Evolutionary conservation across 2,113 vertebrate genomes (phyloP), one percentile per base, ranked within the genome.

Genomic region (Sebastes schlegelii): DNA sequence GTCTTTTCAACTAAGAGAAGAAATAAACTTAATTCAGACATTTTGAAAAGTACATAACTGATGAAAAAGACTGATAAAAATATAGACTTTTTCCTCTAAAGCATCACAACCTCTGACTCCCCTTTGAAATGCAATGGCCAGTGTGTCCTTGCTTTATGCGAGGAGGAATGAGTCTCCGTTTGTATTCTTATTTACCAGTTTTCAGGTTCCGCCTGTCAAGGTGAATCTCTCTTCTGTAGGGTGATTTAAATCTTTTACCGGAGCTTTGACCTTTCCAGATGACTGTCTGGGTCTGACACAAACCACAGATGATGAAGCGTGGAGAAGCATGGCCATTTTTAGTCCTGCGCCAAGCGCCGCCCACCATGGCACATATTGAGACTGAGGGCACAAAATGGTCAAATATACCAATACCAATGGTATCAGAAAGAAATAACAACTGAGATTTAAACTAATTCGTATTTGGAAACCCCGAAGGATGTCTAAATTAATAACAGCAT

Each of bases 181-280:
- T 91, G 84, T 81, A 74, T 92, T 88, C 73, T 84, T 91, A 89
- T 92, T 92, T 92, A 92, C 89, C 74, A 86, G 83, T 86, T 93
- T 88, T 77, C 79, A 85, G 89, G 91, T 92, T 92, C 77, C 48
- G 78, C 87, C 93, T 94, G 94, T 95, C 95, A 93, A 91, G 87
- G 92, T 93, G 90, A 86, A 94, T 95, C 86, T 93, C 90, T 93
- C 89, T 92, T 86, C 85, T 79, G 68, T 70, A 69, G 63, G 77
- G 10, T 90, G 92, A 94, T 95, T 94, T 92, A 93, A 92, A 94
- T 94, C 90, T 94, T 95, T 94, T 92, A 91, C 88, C 46, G 80
- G 79, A 89, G 92, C 90, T 86, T 48, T 94, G 94, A 95, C 95
- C 95, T 96, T 95, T 95, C 83, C 89, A 90, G 86, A 87, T 92